Base-by-base conservation (phyloP, 2,797 vertebrate genomes). In the Holocentrus rufus region DNA sequence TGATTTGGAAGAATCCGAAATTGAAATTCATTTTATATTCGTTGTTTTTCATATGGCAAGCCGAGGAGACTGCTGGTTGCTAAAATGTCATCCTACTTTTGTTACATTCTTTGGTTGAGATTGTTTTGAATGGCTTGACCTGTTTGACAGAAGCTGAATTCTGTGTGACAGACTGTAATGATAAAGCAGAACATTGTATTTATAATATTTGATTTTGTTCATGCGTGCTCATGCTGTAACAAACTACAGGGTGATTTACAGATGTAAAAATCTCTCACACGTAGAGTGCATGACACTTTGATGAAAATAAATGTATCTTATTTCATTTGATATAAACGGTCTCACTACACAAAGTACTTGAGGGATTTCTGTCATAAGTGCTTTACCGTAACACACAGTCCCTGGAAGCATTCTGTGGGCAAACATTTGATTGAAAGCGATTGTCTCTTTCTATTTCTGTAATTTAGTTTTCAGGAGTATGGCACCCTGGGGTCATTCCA, bases 381-480 rank as follows among this genome's bases (percentile, higher is more conserved):
- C 69, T 74, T 42, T 34, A 17, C 50, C 2, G 11, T 49, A 44
- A 30, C 56, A 55, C 20, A n/a, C 13, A 2, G 54, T 44, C 67
- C 57, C 53, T 27, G 18, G 36, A 47, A 71, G 20, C 23, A 1
- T 60, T 53, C 50, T 70, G 39, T 58, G 25, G 9, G 50, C 54
- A 68, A 50, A 56, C 9, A 2, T 61, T 23, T 60, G 27, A 39
- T 44, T 65, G 18, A 53, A 69, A 79, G 58, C 14, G 49, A 77
- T 65, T 27, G 25, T 70, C 57, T 70, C 34, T 34, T 44, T 66
- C 25, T 49, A 23, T 70, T 52, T 52, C 39, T 87, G 6, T 87
- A 60, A 47, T 88, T 27, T 56, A 99, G 97, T 91, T 98, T 97
- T 83, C 97, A 98, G 93, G 98, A 99, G 81, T 97, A 94, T 0